phyloP scores from a whole-genome alignment of 92 coral and sea anemone genomes.

The Montipora capitata region DNA sequence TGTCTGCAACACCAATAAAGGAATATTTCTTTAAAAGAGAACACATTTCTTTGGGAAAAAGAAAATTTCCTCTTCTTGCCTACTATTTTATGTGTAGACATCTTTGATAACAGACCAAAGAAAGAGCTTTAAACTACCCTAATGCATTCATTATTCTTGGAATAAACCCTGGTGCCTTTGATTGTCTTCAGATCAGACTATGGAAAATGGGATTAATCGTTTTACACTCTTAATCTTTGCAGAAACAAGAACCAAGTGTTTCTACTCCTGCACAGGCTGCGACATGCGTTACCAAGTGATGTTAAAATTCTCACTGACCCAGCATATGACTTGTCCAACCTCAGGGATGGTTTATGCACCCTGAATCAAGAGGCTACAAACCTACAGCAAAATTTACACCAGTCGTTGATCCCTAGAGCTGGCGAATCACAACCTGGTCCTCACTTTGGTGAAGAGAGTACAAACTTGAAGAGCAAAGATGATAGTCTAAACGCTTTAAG shows the following conservation, averaged over 20 bases:
- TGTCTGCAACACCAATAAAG: no score
- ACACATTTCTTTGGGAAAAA: no score
- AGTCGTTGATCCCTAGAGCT: constrained; percentile 9
- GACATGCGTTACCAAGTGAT: constrained; percentile 81
- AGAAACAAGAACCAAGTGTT: constrained; percentile 81
- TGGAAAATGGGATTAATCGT: no score
- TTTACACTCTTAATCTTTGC: not conserved
- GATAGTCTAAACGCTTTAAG: constrained; percentile 20
- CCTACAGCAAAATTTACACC: constrained; percentile 43
- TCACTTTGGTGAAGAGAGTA: not conserved
- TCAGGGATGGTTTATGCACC: constrained; percentile 24
- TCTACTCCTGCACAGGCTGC: constrained; percentile 74
- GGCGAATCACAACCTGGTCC: not conserved
- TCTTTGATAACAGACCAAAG: no score
- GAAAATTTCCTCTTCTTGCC: no score
- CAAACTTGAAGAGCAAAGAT: not conserved
- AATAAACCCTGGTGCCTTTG: no score
- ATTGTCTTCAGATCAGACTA: no score
- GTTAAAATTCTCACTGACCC: constrained; percentile 68
- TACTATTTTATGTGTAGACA: no score
- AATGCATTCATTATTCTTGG: no score
- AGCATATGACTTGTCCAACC: not conserved
- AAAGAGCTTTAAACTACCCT: no score
- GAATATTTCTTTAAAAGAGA: no score
- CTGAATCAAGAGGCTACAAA: constrained; percentile 45